A percentile compares a stretch with the other conserved stretches of the same genome.
Conservation (phyloP, 2,797 vertebrate species). For the Heteromormyrus szaboi region DNA sequence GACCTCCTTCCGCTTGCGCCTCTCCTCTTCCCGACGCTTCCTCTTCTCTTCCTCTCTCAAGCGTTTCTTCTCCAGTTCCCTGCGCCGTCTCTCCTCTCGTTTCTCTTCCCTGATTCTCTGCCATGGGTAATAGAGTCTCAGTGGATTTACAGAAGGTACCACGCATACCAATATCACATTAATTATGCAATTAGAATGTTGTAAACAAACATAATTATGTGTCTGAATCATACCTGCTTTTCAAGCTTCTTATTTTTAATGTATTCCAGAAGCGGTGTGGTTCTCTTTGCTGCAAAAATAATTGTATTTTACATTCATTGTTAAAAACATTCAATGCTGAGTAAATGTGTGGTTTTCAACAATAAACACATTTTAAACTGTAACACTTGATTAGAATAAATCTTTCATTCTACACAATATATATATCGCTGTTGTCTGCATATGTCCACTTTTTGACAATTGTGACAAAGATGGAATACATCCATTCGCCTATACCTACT, state of each 20-base stretch:
- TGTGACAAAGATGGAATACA: not conserved
- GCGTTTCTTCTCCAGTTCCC: constrained; percentile 88
- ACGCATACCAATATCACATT: not conserved
- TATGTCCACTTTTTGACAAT: not conserved
- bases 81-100: constrained; percentile 83
- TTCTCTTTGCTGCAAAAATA: constrained; percentile 77
- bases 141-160: not conserved
- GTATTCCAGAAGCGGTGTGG: constrained; percentile 94
- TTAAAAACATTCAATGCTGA: not conserved
- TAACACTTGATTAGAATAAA: not conserved
- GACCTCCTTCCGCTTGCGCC: constrained; percentile 80
- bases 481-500: not conserved
- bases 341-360: not conserved
- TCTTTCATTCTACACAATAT: not conserved
- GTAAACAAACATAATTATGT: not conserved
- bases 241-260: constrained; percentile 98
- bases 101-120: constrained; percentile 96
- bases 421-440: not conserved
- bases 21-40: constrained; percentile 87
- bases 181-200: not conserved
- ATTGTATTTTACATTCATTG: not conserved
- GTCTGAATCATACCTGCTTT: constrained; percentile 76
- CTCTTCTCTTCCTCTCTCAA: constrained; percentile 91
- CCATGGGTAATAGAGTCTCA: not conserved
- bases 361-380: not conserved